Base-by-base conservation (phyloP, 1,140 invertebrate genomes). In the Pseudomyrmex cubaensis region DNA sequence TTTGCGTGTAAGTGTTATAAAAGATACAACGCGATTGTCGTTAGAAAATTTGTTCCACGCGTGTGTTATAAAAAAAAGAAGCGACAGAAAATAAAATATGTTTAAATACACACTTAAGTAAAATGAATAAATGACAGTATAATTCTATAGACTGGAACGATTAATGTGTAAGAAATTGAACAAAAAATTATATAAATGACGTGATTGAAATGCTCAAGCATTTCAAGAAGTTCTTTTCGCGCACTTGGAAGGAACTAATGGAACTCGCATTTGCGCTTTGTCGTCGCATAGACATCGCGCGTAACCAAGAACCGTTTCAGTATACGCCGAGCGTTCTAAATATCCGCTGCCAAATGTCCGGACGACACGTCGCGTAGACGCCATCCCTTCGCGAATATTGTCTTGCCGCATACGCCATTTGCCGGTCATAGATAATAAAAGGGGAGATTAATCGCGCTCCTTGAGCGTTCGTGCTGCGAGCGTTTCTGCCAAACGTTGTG, bases 341-440 rank as follows among this genome's bases (percentile, higher is more conserved):
- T 85, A 85, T 85, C 83, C 70, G 22, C 75, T 88, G 87, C 72
- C 87, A 88, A 87, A 85, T 87, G 69, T 25, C 13, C 25, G 82
- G 46, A 63, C 59, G 20, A 15, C 44, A 48, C 74, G 72, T 87
- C 82, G 85, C 84, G 57, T 70, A 67, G 82, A 85, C 85, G 85
- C 85, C 85, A 61, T 56, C 20, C 69, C 63, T 75, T 83, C 75
- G 56, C 83, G 76, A 74, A 82, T 69, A 85, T 61, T 70, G 85
- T 74, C 84, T 85, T 69, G 84, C 83, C 70, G 77, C 10, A 59
- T 70, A 44, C 46, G 52, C 15, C 70, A 54, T 83, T 83, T 59
- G 82, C 72, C 72, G 82, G 61, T 46, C 48, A 66, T 83, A 66
- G 82, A 67, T 61, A 76, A 88, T 88, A 87, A 88, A 88, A 84